Conservation (phyloP, 2,888 invertebrate genomes). For the Microctonus brassicae region DNA sequence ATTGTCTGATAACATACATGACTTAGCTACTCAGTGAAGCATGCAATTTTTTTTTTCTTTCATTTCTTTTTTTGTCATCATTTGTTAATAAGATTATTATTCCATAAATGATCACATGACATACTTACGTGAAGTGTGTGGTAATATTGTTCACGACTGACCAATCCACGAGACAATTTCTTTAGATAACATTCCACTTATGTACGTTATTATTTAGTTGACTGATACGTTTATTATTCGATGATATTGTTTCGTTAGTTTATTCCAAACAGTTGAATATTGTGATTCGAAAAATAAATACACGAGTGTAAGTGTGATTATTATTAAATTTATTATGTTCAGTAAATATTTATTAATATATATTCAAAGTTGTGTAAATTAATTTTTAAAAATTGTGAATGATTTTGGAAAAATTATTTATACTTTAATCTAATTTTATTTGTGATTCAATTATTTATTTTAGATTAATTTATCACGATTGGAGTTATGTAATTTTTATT, state of each 20-base stretch:
- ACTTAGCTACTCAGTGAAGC: not conserved
- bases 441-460: not conserved
- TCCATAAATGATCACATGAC: not conserved
- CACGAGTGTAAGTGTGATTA: too few relatives aligned
- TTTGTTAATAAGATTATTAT: not conserved
- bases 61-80: not conserved
- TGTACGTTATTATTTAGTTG: constrained; percentile 20
- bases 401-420: not conserved
- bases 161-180: constrained; percentile 32
- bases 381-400: not conserved
- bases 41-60: not conserved
- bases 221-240: constrained; percentile 13
- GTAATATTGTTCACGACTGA: constrained; percentile 34
- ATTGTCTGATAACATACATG: not conserved
- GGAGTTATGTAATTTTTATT: not conserved
- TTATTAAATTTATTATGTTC: not conserved
- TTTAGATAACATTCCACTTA: constrained; percentile 30
- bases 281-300: not conserved
- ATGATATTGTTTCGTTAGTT: not conserved
- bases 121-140: not conserved
- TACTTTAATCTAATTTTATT: not conserved
- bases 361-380: not conserved
- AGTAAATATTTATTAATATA: not conserved
- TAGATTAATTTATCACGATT: too few relatives aligned
- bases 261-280: too few relatives aligned